These are phyloP conservation scores for Odontamblyopus rebecca DNA, from an alignment of 2,797 vertebrate species.

Conservation along the genomic window DNA sequence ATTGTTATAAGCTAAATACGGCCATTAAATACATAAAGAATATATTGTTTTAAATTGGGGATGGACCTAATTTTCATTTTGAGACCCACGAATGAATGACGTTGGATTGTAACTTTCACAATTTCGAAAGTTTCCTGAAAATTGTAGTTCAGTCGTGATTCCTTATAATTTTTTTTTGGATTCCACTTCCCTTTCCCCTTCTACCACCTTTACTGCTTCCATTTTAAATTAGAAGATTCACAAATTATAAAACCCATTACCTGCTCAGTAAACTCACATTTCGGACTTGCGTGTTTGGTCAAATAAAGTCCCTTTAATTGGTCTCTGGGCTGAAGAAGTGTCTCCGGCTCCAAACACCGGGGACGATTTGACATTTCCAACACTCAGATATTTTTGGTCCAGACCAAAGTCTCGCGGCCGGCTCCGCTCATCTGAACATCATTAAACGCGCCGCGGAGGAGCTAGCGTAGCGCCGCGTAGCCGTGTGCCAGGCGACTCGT, in stretches of 20 bases:
- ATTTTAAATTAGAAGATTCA: no score
- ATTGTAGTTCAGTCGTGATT: no score
- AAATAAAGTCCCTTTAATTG: not conserved
- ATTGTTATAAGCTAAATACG: no score
- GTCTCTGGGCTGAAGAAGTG: slow-evolving; percentile 35
- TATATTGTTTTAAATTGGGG: no score
- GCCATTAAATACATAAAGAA: no score
- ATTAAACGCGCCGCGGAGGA: slow-evolving; percentile 11
- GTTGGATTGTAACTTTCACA: no score
- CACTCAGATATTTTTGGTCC: slow-evolving; percentile 20
- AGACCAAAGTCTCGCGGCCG: slow-evolving; percentile 10
- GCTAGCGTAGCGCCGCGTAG: not conserved
- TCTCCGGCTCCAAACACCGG: slow-evolving; percentile 32
- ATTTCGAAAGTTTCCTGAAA: no score
- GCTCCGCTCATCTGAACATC: slow-evolving; percentile 22
- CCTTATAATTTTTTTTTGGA: no score
- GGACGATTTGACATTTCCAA: slow-evolving; percentile 51
- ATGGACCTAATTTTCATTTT: no score
- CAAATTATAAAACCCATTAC: not conserved
- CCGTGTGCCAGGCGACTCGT: slow-evolving; percentile 30
- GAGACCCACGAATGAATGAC: no score
- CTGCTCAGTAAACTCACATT: not conserved
- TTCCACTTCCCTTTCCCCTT: no score
- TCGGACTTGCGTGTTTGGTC: not conserved
- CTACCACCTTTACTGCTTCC: no score